Evolutionary conservation across 2,113 vertebrate species (phyloP), one percentile per base, ranked within the genome.

Genomic region (Cyprinodon variegatus): DNA sequence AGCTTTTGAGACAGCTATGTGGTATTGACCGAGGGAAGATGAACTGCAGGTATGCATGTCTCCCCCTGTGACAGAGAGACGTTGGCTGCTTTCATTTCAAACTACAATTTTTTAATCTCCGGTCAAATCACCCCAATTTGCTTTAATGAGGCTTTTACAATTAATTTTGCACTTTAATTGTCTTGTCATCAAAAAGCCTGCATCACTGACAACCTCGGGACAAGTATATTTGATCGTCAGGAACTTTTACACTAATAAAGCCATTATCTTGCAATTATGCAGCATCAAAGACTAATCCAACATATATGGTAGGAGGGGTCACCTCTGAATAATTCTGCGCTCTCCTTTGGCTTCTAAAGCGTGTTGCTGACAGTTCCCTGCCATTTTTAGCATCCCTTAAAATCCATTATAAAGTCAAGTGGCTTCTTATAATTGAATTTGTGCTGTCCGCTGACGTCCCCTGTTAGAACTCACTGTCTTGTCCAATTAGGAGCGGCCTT

Each of bases 391-490:
- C 89, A 80, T 87, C 89, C 84, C 91, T 90, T 90, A 90, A 89
- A 88, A 93, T 93, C 91, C 91, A 93, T 93, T 92, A 90, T 84
- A 89, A 93, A 91, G 88, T 91, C 87, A 91, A 89, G 90, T 84
- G 72, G 80, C 75, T 76, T 46, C 63, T 77, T 17, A 17, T 91
- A 90, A 94, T 93, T 93, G 66, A 91, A 93, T 94, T 87, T 90
- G 79, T 71, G 82, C 78, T 37, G 68, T 38, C 66, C 29, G 61
- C 86, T 81, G 86, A 91, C 48, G 63, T 91, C 88, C 88, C 91
- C 85, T 46, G 83, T 93, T 90, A 91, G 89, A 79, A 93, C 83
- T 91, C 92, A 89, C 92, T 93, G 93, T 94, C 93, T 90, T 50
- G 53, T 92, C 79, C 88, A 90, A 94, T 94, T 91, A 94, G 65